phyloP scores from a whole-genome alignment of 2,797 vertebrate genomes.

The Ambastaia sidthimunki region DNA sequence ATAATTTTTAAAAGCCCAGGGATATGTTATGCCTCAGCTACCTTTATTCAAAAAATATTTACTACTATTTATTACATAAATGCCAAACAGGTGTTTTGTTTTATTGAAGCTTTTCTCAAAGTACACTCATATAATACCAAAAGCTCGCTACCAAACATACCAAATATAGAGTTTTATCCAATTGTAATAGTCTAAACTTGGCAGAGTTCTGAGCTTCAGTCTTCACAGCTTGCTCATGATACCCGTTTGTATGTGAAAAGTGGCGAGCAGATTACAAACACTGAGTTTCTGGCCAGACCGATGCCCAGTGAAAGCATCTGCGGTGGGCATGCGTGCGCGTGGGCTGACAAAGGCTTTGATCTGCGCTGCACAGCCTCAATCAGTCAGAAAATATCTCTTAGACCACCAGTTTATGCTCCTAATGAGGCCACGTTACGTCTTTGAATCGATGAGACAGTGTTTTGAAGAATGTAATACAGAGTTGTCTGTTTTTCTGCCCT shows the following conservation, averaged over 20 bases:
- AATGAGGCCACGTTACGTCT: conserved; percentile 53
- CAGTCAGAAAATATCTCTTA: conserved; percentile 41
- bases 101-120: conserved; percentile 23
- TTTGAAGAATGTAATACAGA: conserved; percentile 55
- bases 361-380: conserved; percentile 56
- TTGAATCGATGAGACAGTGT: conserved; percentile 53
- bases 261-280: conserved; percentile 35
- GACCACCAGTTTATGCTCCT: conserved; percentile 38
- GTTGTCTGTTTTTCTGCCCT: conserved; percentile 26
- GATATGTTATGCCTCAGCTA: not conserved
- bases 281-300: conserved; percentile 26
- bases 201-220: conserved; percentile 25
- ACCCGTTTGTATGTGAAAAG: conserved; percentile 40
- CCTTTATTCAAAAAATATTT: not conserved
- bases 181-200: conserved; percentile 27
- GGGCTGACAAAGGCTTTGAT: conserved; percentile 58
- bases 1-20: not conserved
- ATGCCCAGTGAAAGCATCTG: conserved; percentile 17
- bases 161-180: conserved; percentile 31
- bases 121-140: conserved; percentile 11
- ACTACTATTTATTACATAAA: not conserved
- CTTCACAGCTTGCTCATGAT: conserved; percentile 42
- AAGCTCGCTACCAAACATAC: not conserved
- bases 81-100: not conserved
- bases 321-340: conserved; percentile 13